These are phyloP conservation scores for Calosoma granatense DNA, from an alignment of 1,140 invertebrate species.

Conservation along the genomic window DNA sequence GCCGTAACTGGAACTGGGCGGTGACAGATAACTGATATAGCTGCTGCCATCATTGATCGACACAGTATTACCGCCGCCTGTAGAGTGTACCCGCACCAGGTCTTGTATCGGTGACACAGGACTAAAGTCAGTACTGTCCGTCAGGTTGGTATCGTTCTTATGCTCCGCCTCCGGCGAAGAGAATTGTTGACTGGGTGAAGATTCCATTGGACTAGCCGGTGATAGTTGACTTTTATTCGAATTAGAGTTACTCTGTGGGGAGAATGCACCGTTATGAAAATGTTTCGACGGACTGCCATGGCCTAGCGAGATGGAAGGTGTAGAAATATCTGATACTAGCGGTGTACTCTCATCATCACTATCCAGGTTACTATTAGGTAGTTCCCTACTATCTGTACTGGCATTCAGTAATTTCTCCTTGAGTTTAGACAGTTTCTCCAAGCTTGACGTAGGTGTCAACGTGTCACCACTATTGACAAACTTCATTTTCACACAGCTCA, in stretches of 20 bases:
- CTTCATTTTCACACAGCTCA: not conserved
- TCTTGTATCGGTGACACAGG: not conserved
- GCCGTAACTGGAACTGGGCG: not conserved
- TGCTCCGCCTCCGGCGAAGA: constrained; percentile 19
- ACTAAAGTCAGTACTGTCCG: constrained; percentile 14
- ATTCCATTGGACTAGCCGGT: constrained; percentile 25
- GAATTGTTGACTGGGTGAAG: constrained; percentile 24
- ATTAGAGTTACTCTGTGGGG: constrained; percentile 22
- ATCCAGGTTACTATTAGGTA: constrained; percentile 20
- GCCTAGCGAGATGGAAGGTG: constrained; percentile 17
- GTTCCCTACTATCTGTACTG: constrained; percentile 21
- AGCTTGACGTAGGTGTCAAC: constrained; percentile 16
- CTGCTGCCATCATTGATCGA: not conserved
- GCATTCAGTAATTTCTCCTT: constrained; percentile 37
- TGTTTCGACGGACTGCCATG: not conserved
- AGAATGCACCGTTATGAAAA: constrained; percentile 15
- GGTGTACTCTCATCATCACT: constrained; percentile 36
- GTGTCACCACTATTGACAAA: constrained; percentile 12
- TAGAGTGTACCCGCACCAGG: not conserved
- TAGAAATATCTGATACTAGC: constrained; percentile 32
- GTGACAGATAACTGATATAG: not conserved
- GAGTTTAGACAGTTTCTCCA: constrained; percentile 34
- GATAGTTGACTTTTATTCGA: constrained; percentile 22
- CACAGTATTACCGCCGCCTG: not conserved
- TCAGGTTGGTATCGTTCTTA: constrained; percentile 21